Evolutionary conservation across 2,888 invertebrate genomes (phyloP), one percentile per base, ranked within the genome.

Genomic region (Capitulum mitella): DNA sequence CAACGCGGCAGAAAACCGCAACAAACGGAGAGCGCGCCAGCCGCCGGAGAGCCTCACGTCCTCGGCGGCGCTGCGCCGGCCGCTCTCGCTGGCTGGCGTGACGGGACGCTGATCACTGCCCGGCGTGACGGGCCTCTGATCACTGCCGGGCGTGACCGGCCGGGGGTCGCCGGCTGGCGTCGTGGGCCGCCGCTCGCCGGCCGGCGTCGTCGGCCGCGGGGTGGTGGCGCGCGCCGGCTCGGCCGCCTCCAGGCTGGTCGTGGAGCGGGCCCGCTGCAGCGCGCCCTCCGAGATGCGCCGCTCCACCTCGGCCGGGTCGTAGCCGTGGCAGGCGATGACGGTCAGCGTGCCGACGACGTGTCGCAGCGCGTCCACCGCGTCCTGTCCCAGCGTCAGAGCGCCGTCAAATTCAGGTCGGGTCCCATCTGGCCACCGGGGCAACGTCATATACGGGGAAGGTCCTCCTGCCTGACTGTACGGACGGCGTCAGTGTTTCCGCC

Each of bases 281-380:
- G 10, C 34, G 34, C 70, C 70, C 82, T 87, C 87, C 1, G 86
- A 85, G 78, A 87, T 83, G 3, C 87, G 82, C 80, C 84, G 83
- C 74, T 87, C 86, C 14, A 86, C 86, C 84, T 86, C 86, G 26
- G 77, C 61, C 48, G 79, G 78, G 78, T 81, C 81, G 74, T 80
- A 82, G 46, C 97, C 98, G 85, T 95, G 93, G 87, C 97, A 98
- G n/a, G 97, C 93, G 82, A 97, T 90, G 83, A 98, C 89, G 81
- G 92, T 90, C 80, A 98, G 91, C 80, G 89, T 89, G 85, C 93
- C 91, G 78, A 94, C 93, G 83, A 94, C 93, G 79, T 89, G 89
- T 61, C 97, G 90, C 80, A 97, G 88, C 54, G 93, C 91, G 85
- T 93, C 92, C 78, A 98, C 97, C 43, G 97, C 97, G 87, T 97